Percentiles rank a stretch among this genome's conserved stretches.
Evolutionary conservation across 2,797 vertebrate species (phyloP).

Genomic region (Sebastes iracundus): DNA sequence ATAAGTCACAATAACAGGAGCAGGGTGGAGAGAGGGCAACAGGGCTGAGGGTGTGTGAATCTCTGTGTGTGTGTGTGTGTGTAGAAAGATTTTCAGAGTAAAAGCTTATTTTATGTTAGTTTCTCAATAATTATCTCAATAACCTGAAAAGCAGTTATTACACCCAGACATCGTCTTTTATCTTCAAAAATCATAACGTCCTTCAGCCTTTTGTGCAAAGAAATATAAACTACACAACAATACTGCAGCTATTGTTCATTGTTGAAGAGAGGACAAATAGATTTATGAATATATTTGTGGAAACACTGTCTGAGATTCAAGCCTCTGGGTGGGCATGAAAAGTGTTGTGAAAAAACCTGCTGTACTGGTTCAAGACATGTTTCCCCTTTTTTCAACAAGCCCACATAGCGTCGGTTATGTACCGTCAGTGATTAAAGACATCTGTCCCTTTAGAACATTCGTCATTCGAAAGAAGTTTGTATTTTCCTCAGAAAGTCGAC

Average conservation of each 20-base stretch:
- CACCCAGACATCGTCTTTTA: neutral
- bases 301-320: neutral
- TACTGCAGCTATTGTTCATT: neutral
- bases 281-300: too few relatives aligned
- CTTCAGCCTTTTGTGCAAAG: neutral
- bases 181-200: neutral
- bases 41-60: neutral
- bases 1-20: constrained; percentile 78
- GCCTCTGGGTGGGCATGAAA: neutral
- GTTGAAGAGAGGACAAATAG: neutral
- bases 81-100: neutral
- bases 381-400: neutral
- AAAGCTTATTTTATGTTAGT: neutral
- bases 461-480: neutral
- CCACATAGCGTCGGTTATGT: neutral
- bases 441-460: neutral
- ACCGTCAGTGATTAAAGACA: neutral
- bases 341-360: neutral
- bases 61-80: neutral
- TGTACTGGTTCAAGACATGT: neutral
- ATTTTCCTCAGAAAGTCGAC: neutral
- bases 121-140: neutral
- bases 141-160: neutral
- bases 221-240: neutral
- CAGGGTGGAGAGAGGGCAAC: constrained; percentile 13